Evolutionary conservation across 2,888 invertebrate genomes (phyloP).

Genomic region (Elmis aenea): DNA sequence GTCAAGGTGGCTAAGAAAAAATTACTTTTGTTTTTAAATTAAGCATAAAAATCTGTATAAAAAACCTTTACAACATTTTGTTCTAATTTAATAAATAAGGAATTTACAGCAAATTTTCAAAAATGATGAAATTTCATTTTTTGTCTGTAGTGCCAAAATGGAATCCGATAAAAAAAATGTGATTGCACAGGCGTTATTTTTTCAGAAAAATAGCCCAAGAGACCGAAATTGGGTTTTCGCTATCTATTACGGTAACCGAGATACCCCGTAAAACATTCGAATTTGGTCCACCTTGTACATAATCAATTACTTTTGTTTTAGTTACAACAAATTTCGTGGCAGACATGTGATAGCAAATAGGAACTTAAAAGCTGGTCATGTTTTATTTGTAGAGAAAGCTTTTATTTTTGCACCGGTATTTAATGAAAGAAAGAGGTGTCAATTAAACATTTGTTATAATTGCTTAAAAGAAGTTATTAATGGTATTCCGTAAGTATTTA

Average conservation of each 20-base stretch:
- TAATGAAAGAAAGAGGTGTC: conserved; percentile 48
- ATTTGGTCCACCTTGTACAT: conserved; percentile 24
- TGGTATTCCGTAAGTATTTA: conserved; percentile 12
- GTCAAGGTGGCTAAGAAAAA: too few species aligned
- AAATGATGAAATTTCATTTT: too few species aligned
- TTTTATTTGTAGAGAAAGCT: conserved; percentile 76
- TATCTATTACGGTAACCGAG: not conserved
- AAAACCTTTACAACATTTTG: too few species aligned
- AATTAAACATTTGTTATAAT: conserved; percentile 60
- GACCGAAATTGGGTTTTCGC: not conserved
- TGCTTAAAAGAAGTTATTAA: conserved; percentile 50
- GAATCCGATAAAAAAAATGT: conserved; percentile 1
- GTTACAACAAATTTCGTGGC: conserved; percentile 55
- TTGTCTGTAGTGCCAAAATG: too few species aligned
- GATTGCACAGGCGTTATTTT: conserved; percentile 1
- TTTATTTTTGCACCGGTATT: conserved; percentile 70
- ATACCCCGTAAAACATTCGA: conserved; percentile 29
- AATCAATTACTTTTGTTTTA: conserved; percentile 34
- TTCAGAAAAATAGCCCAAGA: conserved; percentile 6
- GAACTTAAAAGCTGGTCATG: conserved; percentile 59
- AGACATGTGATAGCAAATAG: conserved; percentile 61
- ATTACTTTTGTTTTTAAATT: too few species aligned
- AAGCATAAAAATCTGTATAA: too few species aligned
- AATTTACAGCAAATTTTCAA: too few species aligned
- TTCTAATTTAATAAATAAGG: too few species aligned